These are phyloP conservation scores for Lithophane socia DNA, from an alignment of 2,888 invertebrate genomes.

Conservation along the genomic window DNA sequence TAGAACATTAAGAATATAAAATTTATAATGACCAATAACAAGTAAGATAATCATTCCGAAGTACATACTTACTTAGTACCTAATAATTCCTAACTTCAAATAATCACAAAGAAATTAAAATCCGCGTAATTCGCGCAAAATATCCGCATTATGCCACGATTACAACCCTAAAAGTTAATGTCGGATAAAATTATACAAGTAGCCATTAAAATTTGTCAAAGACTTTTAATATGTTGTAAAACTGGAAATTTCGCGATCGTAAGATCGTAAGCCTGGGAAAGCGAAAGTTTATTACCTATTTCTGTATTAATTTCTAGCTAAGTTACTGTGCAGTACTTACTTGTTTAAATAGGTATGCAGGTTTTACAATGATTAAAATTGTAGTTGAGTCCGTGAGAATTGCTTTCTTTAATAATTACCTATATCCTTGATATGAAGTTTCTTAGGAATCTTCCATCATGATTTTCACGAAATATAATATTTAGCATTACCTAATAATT, in stretches of 20 bases:
- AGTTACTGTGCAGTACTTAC: slow-evolving; percentile 48
- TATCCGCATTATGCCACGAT: slow-evolving; percentile 59
- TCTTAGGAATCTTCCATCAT: too few species aligned
- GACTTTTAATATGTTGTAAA: slow-evolving; percentile 74
- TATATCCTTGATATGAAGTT: too few species aligned
- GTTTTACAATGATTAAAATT: slow-evolving; percentile 38
- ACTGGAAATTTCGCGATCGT: slow-evolving; percentile 58
- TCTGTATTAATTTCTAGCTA: slow-evolving; percentile 63
- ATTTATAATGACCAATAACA: slow-evolving; percentile 28
- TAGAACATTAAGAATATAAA: background rate
- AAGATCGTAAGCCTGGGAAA: slow-evolving; percentile 59
- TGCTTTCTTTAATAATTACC: slow-evolving; percentile 24
- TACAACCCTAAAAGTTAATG: slow-evolving; percentile 70
- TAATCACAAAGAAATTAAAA: slow-evolving; percentile 52
- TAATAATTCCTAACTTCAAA: slow-evolving; percentile 18
- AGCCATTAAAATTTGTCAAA: slow-evolving; percentile 72
- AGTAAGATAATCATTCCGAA: slow-evolving; percentile 15
- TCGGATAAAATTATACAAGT: slow-evolving; percentile 71
- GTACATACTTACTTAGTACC: background rate
- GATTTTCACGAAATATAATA: too few species aligned
- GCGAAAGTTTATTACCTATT: slow-evolving; percentile 64
- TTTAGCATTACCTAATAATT: background rate
- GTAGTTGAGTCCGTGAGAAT: slow-evolving; percentile 19
- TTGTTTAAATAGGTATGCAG: slow-evolving; percentile 39
- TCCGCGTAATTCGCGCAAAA: slow-evolving; percentile 44